These are phyloP conservation scores for Cephonodes hylas DNA, from an alignment of 2,888 invertebrate genomes.

Conservation along the genomic window DNA sequence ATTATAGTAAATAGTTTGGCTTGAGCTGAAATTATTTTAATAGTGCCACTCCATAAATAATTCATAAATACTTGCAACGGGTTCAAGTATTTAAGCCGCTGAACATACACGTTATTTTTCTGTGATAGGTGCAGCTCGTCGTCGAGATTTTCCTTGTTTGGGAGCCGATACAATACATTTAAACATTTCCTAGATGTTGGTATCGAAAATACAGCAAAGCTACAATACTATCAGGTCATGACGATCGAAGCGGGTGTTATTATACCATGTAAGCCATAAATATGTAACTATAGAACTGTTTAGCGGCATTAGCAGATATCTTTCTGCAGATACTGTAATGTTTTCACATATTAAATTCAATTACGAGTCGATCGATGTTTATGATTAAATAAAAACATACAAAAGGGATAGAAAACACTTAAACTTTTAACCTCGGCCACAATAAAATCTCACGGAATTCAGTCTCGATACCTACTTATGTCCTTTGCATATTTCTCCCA, in stretches of 20 bases:
- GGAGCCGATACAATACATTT: conserved; percentile 33
- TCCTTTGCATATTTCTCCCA: conserved; percentile 5
- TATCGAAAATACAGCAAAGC: conserved; percentile 43
- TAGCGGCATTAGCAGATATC: conserved; percentile 32
- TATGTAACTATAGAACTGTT: conserved; percentile 38
- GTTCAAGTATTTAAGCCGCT: neutral
- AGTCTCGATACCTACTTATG: neutral
- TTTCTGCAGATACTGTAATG: conserved; percentile 28
- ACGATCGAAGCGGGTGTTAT: conserved; percentile 55
- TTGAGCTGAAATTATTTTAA: neutral
- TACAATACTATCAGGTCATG: conserved; percentile 54
- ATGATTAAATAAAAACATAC: neutral
- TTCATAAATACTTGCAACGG: neutral
- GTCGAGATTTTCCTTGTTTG: conserved; percentile 16
- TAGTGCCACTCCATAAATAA: neutral
- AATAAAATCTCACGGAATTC: neutral
- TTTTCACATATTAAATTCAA: conserved; percentile 17
- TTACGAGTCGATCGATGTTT: neutral
- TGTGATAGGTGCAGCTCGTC: neutral
- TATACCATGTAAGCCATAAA: conserved; percentile 42
- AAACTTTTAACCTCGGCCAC: neutral
- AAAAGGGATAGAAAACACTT: neutral
- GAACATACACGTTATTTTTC: conserved; percentile 1
- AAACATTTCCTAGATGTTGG: conserved; percentile 35
- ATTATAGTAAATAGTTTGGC: conserved; percentile 37